Base-by-base conservation (phyloP, 2,797 vertebrate species). In the Phalloptychus januarius region DNA sequence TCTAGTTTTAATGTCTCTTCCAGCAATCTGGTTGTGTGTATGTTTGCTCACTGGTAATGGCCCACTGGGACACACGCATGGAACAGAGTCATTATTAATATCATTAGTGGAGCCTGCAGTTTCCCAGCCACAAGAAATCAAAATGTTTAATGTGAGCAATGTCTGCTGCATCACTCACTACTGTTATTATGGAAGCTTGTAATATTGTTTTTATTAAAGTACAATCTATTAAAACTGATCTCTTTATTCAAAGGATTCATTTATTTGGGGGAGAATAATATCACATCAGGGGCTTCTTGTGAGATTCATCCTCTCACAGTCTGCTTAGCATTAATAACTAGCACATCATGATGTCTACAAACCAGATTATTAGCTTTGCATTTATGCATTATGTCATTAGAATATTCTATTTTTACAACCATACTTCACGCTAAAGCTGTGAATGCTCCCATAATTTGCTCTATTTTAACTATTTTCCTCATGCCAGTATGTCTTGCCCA, bases 241-340 rank as follows among this genome's bases (percentile, higher is more conserved):
- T 52, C 40, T 36, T 8, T 20, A 46, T 76, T 76, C 33, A 69
- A 69, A 71, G 36, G 63, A 48, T 71, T 13, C 12, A 78, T 78
- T 73, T 81, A 48, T 78, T 84, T 74, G 74, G 50, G 81, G 28
- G 40, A 72, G 74, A 45, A 61, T 82, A 72, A 81, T 54, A 31
- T 71, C 76, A 71, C 67, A 69, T 70, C 52, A 75, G 81, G 78
- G 79, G 80, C 63, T 77, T 78, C 71, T 76, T 25, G 15, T 82
- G 80, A 74, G 76, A 79, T 78, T 79, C 40, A 79, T 50, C 44
- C 74, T 78, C 74, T 86, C 78, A 70, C 58, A 54, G 42, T 86
- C 81, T 84, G 86, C 86, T 83, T 78, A 15, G 58, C 4, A 18
- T 79, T 88, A 85, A 88, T 79, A 81, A 82, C 50, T 70, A 71